Percentiles rank a stretch among this genome's conserved stretches.
Evolutionary conservation across 2,113 vertebrate species (phyloP).

Genomic region (Sinosuthora webbiana): DNA sequence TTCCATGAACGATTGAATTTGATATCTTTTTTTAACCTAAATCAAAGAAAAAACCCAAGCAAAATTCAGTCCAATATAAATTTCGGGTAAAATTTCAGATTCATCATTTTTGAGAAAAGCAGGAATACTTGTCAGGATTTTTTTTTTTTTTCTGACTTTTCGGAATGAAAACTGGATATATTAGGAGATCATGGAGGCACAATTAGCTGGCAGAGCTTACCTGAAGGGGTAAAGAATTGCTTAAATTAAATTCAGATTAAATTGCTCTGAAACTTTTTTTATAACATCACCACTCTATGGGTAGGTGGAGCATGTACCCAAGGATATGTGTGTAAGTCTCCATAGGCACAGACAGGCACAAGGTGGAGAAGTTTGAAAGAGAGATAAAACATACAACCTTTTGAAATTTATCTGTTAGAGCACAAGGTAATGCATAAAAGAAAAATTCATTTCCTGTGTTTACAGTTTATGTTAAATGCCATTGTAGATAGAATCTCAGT

Average conservation of each 20-base stretch:
- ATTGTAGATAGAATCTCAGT: constrained; percentile 38
- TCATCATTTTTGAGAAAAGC: background rate
- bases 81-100: background rate
- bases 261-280: background rate
- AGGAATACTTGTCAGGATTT: background rate
- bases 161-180: background rate
- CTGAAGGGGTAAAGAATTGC: background rate
- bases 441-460: constrained; percentile 36
- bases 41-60: background rate
- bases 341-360: background rate
- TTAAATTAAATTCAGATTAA: background rate
- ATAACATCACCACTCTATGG: background rate
- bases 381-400: background rate
- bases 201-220: background rate
- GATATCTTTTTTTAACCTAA: background rate
- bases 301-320: accelerated
- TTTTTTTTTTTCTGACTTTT: background rate
- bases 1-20: background rate
- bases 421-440: constrained; percentile 34
- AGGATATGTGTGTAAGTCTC: background rate
- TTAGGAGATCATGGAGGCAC: background rate
- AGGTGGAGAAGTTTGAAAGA: background rate
- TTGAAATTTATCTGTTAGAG: constrained; percentile 54
- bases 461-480: constrained; percentile 48
- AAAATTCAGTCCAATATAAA: background rate